phyloP scores from a whole-genome alignment of 2,113 vertebrate genomes.

The Lasiurus cinereus region DNA sequence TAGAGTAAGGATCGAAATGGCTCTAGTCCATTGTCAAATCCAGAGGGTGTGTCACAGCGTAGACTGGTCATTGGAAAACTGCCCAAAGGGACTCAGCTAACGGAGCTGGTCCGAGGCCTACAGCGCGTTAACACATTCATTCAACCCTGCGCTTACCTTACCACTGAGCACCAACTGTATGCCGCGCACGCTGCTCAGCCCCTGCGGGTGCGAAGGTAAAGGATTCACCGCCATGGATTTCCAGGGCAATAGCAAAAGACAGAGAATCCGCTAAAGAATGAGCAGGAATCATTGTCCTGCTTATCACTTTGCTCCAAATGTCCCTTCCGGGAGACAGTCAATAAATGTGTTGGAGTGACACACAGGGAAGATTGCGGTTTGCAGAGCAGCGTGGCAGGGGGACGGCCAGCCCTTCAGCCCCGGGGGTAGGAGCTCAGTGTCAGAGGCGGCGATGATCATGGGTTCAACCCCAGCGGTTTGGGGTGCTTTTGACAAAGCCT shows the following conservation, averaged over 20 bases:
- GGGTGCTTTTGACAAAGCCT: not conserved
- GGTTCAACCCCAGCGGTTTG: not conserved
- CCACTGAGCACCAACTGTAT: not conserved
- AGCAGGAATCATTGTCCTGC: not conserved
- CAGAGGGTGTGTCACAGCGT: not conserved
- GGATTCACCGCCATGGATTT: not conserved
- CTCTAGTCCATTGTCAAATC: not conserved
- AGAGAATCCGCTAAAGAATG: not conserved
- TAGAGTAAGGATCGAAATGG: not conserved
- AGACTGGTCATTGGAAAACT: not conserved
- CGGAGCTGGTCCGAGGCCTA: not conserved
- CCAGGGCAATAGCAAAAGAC: not conserved
- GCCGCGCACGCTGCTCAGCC: not conserved
- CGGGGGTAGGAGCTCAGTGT: not conserved
- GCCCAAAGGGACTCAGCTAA: not conserved
- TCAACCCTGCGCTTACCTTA: not conserved
- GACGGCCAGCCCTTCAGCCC: accelerated
- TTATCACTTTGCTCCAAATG: not conserved
- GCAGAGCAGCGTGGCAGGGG: too few species aligned
- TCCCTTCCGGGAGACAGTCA: not conserved
- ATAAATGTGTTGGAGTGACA: not conserved
- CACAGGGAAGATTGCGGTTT: not conserved
- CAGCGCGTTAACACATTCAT: not conserved
- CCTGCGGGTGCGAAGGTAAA: not conserved
- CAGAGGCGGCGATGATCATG: not conserved